These are phyloP conservation scores for Nemopilema nomurai DNA, from an alignment of 30 jellyfish, hydroid and myxozoan genomes.

Conservation along the genomic window DNA sequence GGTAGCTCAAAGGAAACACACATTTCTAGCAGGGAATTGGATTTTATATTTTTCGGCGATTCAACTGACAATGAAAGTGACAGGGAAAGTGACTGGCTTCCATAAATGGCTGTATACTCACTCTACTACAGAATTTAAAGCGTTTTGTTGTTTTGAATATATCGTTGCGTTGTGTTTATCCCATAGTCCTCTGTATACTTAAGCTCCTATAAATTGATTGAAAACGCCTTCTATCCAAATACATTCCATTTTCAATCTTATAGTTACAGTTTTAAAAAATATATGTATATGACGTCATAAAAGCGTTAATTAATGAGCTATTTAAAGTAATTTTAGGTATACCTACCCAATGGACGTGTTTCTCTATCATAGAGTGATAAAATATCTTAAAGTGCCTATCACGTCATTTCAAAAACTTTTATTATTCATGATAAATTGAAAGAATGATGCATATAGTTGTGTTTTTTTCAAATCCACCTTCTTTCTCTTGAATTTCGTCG, in stretches of 20 bases:
- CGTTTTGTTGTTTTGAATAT: not conserved
- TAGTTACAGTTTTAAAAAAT: not conserved
- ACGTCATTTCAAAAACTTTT: no score
- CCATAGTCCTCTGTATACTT: not conserved
- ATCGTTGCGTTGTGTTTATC: not conserved
- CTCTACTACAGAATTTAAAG: not conserved
- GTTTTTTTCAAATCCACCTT: no score
- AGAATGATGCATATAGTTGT: no score
- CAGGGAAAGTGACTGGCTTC: not conserved
- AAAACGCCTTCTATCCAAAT: not conserved
- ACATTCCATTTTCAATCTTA: slow-evolving; percentile 2
- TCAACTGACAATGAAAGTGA: not conserved
- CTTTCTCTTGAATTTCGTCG: no score
- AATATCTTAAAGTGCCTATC: no score
- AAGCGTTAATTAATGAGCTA: no score
- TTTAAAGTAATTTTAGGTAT: no score
- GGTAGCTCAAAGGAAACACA: not conserved
- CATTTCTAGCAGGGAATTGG: not conserved
- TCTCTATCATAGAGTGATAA: no score
- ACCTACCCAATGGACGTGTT: no score
- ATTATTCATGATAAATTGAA: no score
- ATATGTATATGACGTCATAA: not conserved
- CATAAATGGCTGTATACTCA: not conserved
- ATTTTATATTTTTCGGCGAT: not conserved
- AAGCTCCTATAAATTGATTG: not conserved